A percentile compares a stretch with the other conserved stretches of the same genome.
Conservation (phyloP, 1,140 invertebrate genomes). For the Lepidotrigona ventralis region DNA sequence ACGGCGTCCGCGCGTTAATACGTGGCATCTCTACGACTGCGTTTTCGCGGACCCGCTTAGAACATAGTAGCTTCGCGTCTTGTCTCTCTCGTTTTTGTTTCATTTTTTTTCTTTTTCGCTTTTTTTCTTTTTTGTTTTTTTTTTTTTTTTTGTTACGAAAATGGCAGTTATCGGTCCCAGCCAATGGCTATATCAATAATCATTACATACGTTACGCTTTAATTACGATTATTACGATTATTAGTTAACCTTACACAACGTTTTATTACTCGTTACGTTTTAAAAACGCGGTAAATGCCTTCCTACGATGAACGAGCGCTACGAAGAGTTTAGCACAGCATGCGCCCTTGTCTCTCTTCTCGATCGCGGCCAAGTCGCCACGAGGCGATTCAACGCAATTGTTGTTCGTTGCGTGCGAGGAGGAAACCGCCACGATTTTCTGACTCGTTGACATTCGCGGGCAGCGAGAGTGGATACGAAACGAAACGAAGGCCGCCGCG, state of each 20-base stretch:
- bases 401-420: conserved; percentile 3
- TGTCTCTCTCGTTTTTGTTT: conserved; percentile 52
- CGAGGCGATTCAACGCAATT: background rate
- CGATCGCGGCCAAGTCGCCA: background rate
- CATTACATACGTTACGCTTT: conserved; percentile 69
- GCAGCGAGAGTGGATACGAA: background rate
- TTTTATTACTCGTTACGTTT: conserved; percentile 35
- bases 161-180: conserved; percentile 81
- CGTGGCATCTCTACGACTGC: background rate
- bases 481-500: background rate
- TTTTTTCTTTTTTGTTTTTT: conserved; percentile 65
- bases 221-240: conserved; percentile 54
- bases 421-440: background rate
- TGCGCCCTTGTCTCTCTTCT: background rate
- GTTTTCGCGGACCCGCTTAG: conserved; percentile 6
- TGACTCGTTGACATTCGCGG: background rate
- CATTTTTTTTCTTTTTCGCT: conserved; percentile 57
- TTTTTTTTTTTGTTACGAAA: conserved; percentile 75
- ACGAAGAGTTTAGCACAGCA: conserved; percentile 5
- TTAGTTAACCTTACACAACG: conserved; percentile 58
- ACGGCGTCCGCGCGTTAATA: background rate
- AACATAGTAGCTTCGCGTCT: conserved; percentile 36
- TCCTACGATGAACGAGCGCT: conserved; percentile 21
- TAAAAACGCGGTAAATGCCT: conserved; percentile 36
- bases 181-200: conserved; percentile 79